phyloP scores from a whole-genome alignment of 2,113 vertebrate species.

The Anser cygnoides region DNA sequence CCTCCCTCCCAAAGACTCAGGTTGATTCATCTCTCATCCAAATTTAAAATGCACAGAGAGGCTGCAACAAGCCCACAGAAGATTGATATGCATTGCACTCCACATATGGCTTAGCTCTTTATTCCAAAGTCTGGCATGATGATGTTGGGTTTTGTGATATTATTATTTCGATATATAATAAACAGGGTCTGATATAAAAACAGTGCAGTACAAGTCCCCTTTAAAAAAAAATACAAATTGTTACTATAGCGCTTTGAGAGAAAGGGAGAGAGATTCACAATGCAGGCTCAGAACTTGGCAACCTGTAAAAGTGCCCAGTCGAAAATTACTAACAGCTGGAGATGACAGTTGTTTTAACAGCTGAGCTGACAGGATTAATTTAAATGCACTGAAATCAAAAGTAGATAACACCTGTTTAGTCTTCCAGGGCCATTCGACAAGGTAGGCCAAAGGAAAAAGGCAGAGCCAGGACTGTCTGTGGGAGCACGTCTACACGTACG shows the following conservation, averaged over 20 bases:
- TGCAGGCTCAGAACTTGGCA: conserved; percentile 84
- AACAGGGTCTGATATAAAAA: conserved; percentile 23
- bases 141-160: conserved; percentile 40
- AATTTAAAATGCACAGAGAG: conserved; percentile 62
- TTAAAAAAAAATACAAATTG: conserved; percentile 73
- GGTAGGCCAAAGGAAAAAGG: conserved; percentile 78
- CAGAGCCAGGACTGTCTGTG: conserved; percentile 67
- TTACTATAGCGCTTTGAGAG: conserved; percentile 72
- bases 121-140: conserved; percentile 31
- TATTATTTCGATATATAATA: conserved; percentile 60
- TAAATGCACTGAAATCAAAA: conserved; percentile 99
- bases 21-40: conserved; percentile 67
- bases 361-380: conserved; percentile 99
- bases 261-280: conserved; percentile 74
- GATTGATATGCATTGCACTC: conserved; percentile 41
- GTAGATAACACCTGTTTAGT: conserved; percentile 99
- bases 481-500: not conserved
- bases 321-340: conserved; percentile 99
- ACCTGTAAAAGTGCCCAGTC: conserved; percentile 94
- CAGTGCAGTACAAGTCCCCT: conserved; percentile 62
- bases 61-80: conserved; percentile 50
- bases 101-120: conserved; percentile 48
- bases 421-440: conserved; percentile 89
- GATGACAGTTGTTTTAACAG: conserved; percentile 99
- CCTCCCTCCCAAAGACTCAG: conserved; percentile 18